Evolutionary conservation across 2,888 invertebrate species (phyloP).

Genomic region (Auanema freiburgensis): DNA sequence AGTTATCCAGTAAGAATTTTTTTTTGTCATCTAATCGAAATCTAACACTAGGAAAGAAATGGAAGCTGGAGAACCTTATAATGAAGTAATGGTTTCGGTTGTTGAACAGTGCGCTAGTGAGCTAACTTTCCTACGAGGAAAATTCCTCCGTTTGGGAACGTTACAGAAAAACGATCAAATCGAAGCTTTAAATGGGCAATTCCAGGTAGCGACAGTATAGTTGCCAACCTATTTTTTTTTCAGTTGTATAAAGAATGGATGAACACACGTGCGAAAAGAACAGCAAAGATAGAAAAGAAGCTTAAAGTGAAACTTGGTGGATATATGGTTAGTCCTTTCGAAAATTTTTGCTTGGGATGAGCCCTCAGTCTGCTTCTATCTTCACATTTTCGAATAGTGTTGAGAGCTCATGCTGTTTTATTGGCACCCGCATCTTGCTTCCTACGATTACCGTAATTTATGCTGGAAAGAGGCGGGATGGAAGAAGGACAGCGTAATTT

Average conservation of each 20-base stretch:
- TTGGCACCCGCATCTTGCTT: conserved; percentile 8
- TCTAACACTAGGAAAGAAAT: conserved; percentile 26
- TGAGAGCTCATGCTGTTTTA: conserved; percentile 13
- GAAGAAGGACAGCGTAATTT: background rate
- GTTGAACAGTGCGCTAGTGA: conserved; percentile 55
- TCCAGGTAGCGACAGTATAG: conserved; percentile 36
- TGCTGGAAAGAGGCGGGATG: conserved; percentile 9
- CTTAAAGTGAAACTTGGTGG: conserved; percentile 90
- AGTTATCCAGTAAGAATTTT: conserved; percentile 29
- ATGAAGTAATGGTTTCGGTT: conserved; percentile 53
- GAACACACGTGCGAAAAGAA: conserved; percentile 92
- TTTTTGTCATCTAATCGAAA: conserved; percentile 2
- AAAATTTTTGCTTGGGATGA: background rate
- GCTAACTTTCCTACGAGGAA: conserved; percentile 46
- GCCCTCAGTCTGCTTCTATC: conserved; percentile 1
- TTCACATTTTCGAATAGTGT: background rate
- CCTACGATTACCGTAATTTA: conserved; percentile 38
- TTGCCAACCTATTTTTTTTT: conserved; percentile 13
- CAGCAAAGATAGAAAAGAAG: conserved; percentile 96
- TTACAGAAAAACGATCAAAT: conserved; percentile 53
- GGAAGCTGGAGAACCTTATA: conserved; percentile 12
- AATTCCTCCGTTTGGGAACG: conserved; percentile 52
- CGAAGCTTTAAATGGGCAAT: conserved; percentile 55
- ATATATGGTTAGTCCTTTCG: conserved; percentile 74
- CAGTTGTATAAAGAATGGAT: conserved; percentile 87